Evolutionary conservation across 2,113 vertebrate species (phyloP), one percentile per base, ranked within the genome.

Genomic region (Alouatta palliata): DNA sequence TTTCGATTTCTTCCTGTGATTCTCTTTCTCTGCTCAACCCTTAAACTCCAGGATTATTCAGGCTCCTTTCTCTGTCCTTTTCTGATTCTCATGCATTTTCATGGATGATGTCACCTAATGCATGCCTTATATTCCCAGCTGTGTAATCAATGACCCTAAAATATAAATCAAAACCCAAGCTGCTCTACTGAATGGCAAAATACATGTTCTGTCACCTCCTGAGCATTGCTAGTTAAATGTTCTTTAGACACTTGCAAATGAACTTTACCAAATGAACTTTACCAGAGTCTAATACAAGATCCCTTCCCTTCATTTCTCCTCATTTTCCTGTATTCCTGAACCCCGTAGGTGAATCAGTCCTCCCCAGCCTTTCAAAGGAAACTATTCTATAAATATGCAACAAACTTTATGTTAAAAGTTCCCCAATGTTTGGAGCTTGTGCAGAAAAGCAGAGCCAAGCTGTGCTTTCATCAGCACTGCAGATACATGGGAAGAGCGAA

Each of bases 341-440:
- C 12, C 19, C 17, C 3, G 2, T 16, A 23, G 7, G 10, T 79
- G 1, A n/a, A 6, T 58, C 14, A 71, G 16, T 37, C 2, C 2
- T 90, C 32, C 17, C 17, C 5, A 75, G 8, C 2, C 6, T 85
- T 88, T 95, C 70, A 75, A 64, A 45, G 32, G 66, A 47, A 80
- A 30, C 4, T 45, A 0, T 58, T 84, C 45, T 49, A 6, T 70
- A 66, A 64, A 43, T 0, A 17, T 13, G 5, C 47, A 45, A 16
- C 19, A 71, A 70, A 89, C 25, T 88, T 64, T 45, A 82, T 80
- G 12, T 27, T 83, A 8, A 76, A 80, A 6, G 32, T 70, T 2
- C 21, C 8, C 13, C 16, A 61, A 21, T 1, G 16, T 70, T 49
- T 88, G 25, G 30, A 40, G 2, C 2, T 81, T 1, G 68, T 54